Base-by-base conservation (phyloP, 2,113 vertebrate species). In the Papio anubis region DNA sequence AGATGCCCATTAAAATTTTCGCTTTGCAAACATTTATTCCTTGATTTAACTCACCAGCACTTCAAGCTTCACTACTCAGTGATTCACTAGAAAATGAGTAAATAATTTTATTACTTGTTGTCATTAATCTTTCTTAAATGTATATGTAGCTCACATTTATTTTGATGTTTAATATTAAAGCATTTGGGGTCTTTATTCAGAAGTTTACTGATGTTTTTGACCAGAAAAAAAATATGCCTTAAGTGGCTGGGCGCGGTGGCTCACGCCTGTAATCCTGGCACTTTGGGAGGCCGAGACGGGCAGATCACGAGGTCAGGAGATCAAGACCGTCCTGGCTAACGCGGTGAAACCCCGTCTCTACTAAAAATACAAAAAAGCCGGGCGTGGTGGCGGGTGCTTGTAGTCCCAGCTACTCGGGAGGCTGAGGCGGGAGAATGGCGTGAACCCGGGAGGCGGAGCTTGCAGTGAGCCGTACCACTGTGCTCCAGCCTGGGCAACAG, bases 381-480 rank as follows among this genome's bases (percentile, higher is more conserved):
- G 17, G 52, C 17, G 0, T 55, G 52, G 52, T 55, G 52, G 17
- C 0, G 52, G 52, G 17, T 0, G 0, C 52, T 6, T 55, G 52
- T 55, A 55, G 52, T 55, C 52, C 18, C 52, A 55, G 52, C 52
- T 1, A 20, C 52, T 20, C 2, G 0, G 18, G 52, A 55, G 52
- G 1, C 52, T 55, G 52, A 55, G 52, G 52, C 6, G 7, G 52
- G 52, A 55, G 52, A 7, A 55, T 55, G 52, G 18, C 17, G 0
- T 55, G 17, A 55, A 18, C 52, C 52, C 0, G 6, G 52, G 52
- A 55, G 52, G 52, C 18, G 0, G 18, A 55, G 2, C 52, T 55
- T 18, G 18, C 6, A 55, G 52, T 55, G 52, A 55, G 52, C 52
- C 0, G 18, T 0, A 0, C 18, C 18, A 55, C 52, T 55, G 52